Evolutionary conservation across 35 echinoderm and acorn worm species (phyloP), one percentile per base, ranked within the genome.

Genomic region (Hemicentrotus pulcherrimus): DNA sequence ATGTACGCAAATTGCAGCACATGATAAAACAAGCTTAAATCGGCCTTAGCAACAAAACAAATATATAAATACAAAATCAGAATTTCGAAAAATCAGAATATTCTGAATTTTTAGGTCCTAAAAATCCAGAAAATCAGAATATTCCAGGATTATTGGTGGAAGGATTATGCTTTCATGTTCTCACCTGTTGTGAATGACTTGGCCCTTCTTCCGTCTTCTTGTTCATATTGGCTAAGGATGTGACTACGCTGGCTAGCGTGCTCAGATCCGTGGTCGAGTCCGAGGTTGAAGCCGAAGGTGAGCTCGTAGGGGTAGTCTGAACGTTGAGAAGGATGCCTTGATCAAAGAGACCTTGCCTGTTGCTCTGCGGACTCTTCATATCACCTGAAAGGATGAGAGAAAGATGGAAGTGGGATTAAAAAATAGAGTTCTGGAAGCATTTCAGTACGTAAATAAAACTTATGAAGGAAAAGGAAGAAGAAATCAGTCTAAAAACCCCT

Each of bases 261-360:
- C 98, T 99, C 10, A 99, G 95, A 92, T 99, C 98, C 35, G 98
- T 99, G 94, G 97, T 99, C 47, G 97, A 96, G n/a, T 96, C 96
- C 10, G 96, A 94, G 92, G 96, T 96, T 85, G 92, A 85, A 0
- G 96, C 93, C 13, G 65, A 60, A 32, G 92, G 92, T 61, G 95
- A 94, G 0, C 35, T 95, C 12, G 94, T 92, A 46, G 89, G 65
- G 78, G 95, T 95, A 30, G 58, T 86, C 46, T 97, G 96, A 60
- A 99, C 92, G 58, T 99, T 99, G 13, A 99, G 78, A 0, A 99
- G 95, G 85, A 99, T 97, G 33, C 98, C 98, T 94, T 99, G 97
- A 86, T 99, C 98, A 95, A 99, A 99, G 59, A 99, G 95, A 16
- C 97, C 97, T 28, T 96, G 97, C 91, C 96, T 94, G 31, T 86